Percentiles rank a stretch among this genome's conserved stretches.
These are phyloP conservation scores for Hoplodrina ambigua DNA, from an alignment of 2,888 invertebrate genomes.

Conservation along the genomic window DNA sequence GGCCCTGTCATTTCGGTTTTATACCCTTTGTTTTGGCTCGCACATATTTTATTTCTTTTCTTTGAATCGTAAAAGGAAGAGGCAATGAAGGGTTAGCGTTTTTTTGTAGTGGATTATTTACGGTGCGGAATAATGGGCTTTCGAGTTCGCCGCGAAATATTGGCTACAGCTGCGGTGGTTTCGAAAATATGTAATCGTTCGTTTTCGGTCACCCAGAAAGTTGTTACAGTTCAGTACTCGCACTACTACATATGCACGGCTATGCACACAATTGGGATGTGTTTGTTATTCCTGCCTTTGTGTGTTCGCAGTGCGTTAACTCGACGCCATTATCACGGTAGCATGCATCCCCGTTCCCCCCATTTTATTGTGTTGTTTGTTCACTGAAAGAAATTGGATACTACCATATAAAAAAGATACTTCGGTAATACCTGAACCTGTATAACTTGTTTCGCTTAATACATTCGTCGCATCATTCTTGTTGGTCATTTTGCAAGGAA, in stretches of 20 bases:
- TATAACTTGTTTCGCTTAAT: slow-evolving; percentile 78
- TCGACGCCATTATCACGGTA: slow-evolving; percentile 78
- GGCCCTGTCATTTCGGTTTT: slow-evolving; percentile 89
- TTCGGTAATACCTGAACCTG: slow-evolving; percentile 77
- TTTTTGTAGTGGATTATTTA: slow-evolving; percentile 87
- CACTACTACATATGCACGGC: slow-evolving; percentile 48
- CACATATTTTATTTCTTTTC: slow-evolving; percentile 89
- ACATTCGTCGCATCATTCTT: slow-evolving; percentile 67
- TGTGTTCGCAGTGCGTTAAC: slow-evolving; percentile 65
- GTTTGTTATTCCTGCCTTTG: slow-evolving; percentile 66
- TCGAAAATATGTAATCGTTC: slow-evolving; percentile 70
- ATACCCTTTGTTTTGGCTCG: slow-evolving; percentile 88
- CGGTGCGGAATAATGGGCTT: slow-evolving; percentile 86
- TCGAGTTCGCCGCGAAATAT: slow-evolving; percentile 76
- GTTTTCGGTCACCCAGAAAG: slow-evolving; percentile 61
- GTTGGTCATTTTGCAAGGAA: slow-evolving; percentile 66
- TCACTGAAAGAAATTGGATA: slow-evolving; percentile 81
- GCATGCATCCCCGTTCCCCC: slow-evolving; percentile 70
- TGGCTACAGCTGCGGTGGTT: slow-evolving; percentile 80
- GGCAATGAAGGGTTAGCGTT: slow-evolving; percentile 89
- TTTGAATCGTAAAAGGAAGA: slow-evolving; percentile 89
- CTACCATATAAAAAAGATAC: slow-evolving; percentile 75
- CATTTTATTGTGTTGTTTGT: slow-evolving; percentile 76
- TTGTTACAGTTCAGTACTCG: slow-evolving; percentile 39
- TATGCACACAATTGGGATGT: slow-evolving; percentile 65